Conservation (phyloP, 2,113 vertebrate genomes). For the Elgaria multicarinata region DNA sequence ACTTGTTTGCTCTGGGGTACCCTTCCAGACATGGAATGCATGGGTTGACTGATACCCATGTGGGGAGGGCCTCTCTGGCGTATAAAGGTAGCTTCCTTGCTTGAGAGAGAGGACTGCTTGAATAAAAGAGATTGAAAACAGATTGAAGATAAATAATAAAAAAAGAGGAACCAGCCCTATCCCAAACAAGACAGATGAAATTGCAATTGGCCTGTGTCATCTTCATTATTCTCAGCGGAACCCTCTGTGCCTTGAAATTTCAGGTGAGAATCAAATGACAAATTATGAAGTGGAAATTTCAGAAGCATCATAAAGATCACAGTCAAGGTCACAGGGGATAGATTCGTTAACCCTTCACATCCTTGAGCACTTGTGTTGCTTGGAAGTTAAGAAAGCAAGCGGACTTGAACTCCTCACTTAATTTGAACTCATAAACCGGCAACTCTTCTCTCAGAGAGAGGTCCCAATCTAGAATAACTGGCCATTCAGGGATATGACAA, state of each 20-base stretch:
- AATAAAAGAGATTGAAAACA: not conserved
- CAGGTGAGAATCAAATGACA: not conserved
- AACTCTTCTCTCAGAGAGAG: not conserved
- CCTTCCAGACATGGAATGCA: not conserved
- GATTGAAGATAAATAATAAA: not conserved
- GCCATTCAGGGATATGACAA: not conserved
- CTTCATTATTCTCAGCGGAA: conserved; percentile 13
- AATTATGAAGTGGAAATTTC: not conserved
- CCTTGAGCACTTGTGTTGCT: not conserved
- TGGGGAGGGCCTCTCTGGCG: not conserved
- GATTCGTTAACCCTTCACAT: no score
- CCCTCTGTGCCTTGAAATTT: conserved; percentile 2
- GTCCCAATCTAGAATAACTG: not conserved
- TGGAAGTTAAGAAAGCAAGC: not conserved
- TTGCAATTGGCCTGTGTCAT: not conserved
- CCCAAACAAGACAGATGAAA: conserved; percentile 5
- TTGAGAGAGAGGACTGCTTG: not conserved
- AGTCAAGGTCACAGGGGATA: not conserved
- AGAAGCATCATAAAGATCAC: not conserved
- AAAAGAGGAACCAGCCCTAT: not conserved
- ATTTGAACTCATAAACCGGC: not conserved
- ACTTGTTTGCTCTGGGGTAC: conserved; percentile 20
- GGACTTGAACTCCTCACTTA: not conserved
- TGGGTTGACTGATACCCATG: not conserved
- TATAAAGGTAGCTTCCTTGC: not conserved